These are phyloP conservation scores for Cydia strobilella DNA, from an alignment of 1,140 invertebrate species.

Conservation along the genomic window DNA sequence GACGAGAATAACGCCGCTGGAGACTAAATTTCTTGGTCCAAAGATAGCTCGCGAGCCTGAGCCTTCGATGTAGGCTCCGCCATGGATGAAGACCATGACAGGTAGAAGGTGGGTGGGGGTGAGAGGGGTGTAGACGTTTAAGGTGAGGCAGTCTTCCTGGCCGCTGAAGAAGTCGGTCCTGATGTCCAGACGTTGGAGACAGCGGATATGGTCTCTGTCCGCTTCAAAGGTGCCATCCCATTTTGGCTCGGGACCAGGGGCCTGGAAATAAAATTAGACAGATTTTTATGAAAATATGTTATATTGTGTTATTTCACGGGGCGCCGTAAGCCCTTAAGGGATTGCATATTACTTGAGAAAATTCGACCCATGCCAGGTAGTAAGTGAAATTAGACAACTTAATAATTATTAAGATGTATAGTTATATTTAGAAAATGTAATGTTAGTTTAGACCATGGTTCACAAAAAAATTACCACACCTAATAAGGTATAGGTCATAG, in stretches of 20 bases:
- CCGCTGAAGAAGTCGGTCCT: conserved; percentile 38
- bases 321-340: no score
- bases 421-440: no score
- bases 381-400: no score
- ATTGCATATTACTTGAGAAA: no score
- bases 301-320: no score
- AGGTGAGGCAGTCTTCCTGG: conserved; percentile 58
- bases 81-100: conserved; percentile 80
- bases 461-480: no score
- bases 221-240: conserved; percentile 81
- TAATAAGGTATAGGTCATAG: no score
- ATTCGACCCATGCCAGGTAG: no score
- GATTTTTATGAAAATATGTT: no score
- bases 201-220: conserved; percentile 66
- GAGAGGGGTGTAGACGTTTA: conserved; percentile 63
- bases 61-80: conserved; percentile 78
- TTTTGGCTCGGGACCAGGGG: conserved; percentile 72
- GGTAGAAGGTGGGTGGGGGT: conserved; percentile 40
- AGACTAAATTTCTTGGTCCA: conserved; percentile 76
- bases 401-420: no score
- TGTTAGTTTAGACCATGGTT: no score
- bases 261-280: conserved; percentile 49
- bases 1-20: conserved; percentile 84
- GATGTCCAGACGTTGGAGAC: conserved; percentile 61
- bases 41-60: conserved; percentile 58